Base-by-base conservation (phyloP, 2,797 vertebrate species). In the Periparus ater region DNA sequence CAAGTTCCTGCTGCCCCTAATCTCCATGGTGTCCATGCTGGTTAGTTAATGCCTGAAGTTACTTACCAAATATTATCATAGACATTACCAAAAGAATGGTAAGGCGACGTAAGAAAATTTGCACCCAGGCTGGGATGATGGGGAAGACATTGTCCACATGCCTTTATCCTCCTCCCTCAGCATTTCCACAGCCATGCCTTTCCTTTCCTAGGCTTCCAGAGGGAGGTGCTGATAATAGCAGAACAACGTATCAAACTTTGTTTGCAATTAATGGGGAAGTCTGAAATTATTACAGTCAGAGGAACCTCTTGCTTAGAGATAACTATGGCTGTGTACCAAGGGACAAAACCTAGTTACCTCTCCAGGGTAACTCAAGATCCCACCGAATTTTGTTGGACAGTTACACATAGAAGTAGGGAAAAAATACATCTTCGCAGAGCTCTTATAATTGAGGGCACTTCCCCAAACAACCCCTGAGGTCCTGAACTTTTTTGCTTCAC, bases 91-190 rank as follows among this genome's bases (percentile, higher is more conserved):
- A 48, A 70, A 32, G 40, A 70, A 74, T 38, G 17, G 10, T 29
- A 36, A 42, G 48, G 0, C 47, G 27, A 62, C 27, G 16, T 32
- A 85, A 70, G 30, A 85, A 76, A 91, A 91, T 23, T 13, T 65
- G 25, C 48, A 73, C 38, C 4, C 13, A 60, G 18, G 10, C 6
- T 73, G 32, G 16, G 30, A 48, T 1, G 12, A 44, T 7, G 23
- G 21, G 5, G 6, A 71, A 80, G 10, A 42, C 3, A 2, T 1
- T n/a, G 38, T 38, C 17, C 10, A 2, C 0, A 7, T 0, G 4
- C 25, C 40, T 78, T 75, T 47, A 30, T 60, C 40, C 19, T 85
- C 40, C 27, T 79, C 20, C 18, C 40, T 72, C 61, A 66, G 34
- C 42, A 38, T 40, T 72, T 77, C n/a, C 36, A 88, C 10, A 74